Evolutionary conservation across 2,888 invertebrate genomes (phyloP).

Genomic region (Aricia artaxerxes): DNA sequence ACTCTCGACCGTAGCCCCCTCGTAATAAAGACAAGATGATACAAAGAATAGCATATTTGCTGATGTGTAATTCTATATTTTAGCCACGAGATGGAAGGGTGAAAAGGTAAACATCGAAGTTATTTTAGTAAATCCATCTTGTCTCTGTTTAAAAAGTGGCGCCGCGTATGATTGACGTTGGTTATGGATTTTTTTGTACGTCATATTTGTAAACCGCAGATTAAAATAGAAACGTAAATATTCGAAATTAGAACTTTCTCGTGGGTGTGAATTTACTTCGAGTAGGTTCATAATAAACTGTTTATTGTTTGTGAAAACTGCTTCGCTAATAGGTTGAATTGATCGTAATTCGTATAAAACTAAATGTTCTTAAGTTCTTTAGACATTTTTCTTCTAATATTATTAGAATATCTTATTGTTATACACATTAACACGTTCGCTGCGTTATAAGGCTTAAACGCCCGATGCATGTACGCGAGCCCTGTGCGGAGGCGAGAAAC

Average conservation of each 20-base stretch:
- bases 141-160: conserved; percentile 74
- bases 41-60: conserved; percentile 51
- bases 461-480: no score
- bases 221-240: conserved; percentile 42
- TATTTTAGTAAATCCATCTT: conserved; percentile 78
- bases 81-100: conserved; percentile 76
- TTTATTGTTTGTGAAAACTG: conserved; percentile 8
- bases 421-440: no score
- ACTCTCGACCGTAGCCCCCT: conserved; percentile 51
- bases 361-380: neutral
- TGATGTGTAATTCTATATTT: conserved; percentile 77
- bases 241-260: conserved; percentile 29
- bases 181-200: conserved; percentile 56
- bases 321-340: neutral
- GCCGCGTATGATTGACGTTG: conserved; percentile 70
- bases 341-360: neutral
- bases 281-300: conserved; percentile 1
- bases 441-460: no score
- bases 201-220: conserved; percentile 44
- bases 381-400: no score
- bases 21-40: conserved; percentile 36
- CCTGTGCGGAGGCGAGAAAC: no score
- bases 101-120: conserved; percentile 76
- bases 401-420: no score
- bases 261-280: conserved; percentile 20